Percentiles rank a stretch among this genome's conserved stretches.
These are phyloP conservation scores for Trachymyrmex cornetzi DNA, from an alignment of 1,140 invertebrate genomes.

Conservation along the genomic window DNA sequence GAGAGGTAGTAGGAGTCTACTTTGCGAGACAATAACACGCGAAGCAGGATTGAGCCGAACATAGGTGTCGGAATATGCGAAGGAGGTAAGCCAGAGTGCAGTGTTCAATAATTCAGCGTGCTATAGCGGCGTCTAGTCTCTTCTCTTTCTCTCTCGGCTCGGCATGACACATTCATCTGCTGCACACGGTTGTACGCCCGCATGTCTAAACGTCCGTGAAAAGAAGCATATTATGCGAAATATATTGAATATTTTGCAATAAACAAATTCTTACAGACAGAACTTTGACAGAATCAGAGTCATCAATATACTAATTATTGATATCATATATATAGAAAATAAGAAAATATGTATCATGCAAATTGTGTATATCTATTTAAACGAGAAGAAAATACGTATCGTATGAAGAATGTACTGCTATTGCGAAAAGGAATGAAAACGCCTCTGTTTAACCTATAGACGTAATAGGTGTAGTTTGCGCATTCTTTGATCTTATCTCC, in stretches of 20 bases:
- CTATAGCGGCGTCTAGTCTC: conserved; percentile 65
- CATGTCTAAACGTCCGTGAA: conserved; percentile 40
- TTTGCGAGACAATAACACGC: conserved; percentile 78
- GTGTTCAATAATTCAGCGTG: conserved; percentile 83
- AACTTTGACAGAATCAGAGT: neutral
- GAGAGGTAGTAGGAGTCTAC: conserved; percentile 35
- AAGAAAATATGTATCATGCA: neutral
- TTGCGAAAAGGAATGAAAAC: neutral
- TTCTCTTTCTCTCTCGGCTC: conserved; percentile 19
- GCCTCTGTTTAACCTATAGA: neutral
- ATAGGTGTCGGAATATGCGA: conserved; percentile 75
- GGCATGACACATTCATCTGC: conserved; percentile 51
- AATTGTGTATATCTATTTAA: neutral
- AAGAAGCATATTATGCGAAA: conserved; percentile 44
- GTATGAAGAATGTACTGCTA: neutral
- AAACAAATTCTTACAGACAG: neutral
- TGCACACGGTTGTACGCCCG: conserved; percentile 38
- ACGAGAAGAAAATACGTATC: neutral
- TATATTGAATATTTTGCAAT: neutral
- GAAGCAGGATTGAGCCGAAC: conserved; percentile 67
- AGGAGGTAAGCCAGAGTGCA: conserved; percentile 78
- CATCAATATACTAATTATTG: neutral
- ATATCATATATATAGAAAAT: neutral
- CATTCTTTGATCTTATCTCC: no score
- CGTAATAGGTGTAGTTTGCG: no score